A percentile compares a stretch with the other conserved stretches of the same genome.
These are phyloP conservation scores for Chaetoderma sp. DNA, from an alignment of 2,888 invertebrate species.

Conservation along the genomic window DNA sequence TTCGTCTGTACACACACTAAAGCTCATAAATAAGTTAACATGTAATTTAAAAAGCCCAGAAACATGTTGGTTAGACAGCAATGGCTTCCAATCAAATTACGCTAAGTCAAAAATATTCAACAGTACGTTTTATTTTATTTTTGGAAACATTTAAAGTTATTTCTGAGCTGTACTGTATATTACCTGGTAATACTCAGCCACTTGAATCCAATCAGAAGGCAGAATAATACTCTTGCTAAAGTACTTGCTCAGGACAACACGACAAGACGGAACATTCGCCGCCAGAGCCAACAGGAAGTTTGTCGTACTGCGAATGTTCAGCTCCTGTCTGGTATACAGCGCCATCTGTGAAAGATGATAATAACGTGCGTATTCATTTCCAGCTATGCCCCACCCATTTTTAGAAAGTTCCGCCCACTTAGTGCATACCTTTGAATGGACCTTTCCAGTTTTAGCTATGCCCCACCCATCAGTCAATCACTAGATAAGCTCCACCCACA, in stretches of 20 bases:
- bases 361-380: too few relatives aligned
- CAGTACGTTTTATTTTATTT: too few relatives aligned
- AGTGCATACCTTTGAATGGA: too few relatives aligned
- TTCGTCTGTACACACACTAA: background rate
- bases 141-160: background rate
- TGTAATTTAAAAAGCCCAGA: background rate
- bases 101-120: background rate
- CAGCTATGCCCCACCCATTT: too few relatives aligned
- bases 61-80: background rate
- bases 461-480: too few relatives aligned
- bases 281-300: conserved; percentile 70
- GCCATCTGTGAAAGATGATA: conserved; percentile 66
- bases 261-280: conserved; percentile 59
- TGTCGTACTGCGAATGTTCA: conserved; percentile 70
- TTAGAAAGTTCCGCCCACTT: too few relatives aligned
- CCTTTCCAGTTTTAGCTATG: too few relatives aligned
- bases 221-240: conserved; percentile 64
- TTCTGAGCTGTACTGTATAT: background rate
- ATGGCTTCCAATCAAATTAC: background rate
- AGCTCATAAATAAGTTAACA: background rate
- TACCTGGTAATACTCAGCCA: conserved; percentile 70
- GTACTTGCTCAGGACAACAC: conserved; percentile 69
- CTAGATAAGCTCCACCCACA: too few relatives aligned
- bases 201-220: conserved; percentile 72
- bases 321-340: conserved; percentile 69